phyloP scores from a whole-genome alignment of 2,113 vertebrate species.

The Smithornis capensis region DNA sequence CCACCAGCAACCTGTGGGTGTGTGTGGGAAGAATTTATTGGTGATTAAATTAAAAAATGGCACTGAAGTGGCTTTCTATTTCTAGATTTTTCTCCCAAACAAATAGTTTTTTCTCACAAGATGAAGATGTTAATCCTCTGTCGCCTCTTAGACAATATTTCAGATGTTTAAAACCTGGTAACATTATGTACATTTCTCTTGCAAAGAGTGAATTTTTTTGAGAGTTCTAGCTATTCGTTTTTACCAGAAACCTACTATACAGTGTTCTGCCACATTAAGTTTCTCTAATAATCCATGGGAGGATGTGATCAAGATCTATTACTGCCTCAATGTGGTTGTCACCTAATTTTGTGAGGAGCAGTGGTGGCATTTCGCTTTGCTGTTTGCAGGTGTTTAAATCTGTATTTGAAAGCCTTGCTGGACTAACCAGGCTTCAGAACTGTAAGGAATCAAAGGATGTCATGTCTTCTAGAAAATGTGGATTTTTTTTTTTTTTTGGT shows the following conservation, averaged over 20 bases:
- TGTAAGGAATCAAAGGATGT: neutral
- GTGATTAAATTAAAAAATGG: neutral
- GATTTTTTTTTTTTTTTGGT: neutral
- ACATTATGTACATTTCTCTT: neutral
- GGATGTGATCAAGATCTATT: constrained; percentile 62
- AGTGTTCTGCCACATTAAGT: constrained; percentile 63
- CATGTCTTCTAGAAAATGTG: neutral
- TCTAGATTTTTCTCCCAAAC: neutral
- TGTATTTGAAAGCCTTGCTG: neutral
- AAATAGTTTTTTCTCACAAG: neutral
- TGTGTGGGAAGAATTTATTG: neutral
- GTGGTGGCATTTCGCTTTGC: neutral
- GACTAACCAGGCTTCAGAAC: neutral
- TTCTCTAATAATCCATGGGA: constrained; percentile 64
- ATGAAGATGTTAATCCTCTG: neutral
- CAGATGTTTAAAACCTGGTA: neutral
- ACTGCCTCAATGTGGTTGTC: neutral
- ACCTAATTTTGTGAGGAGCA: neutral
- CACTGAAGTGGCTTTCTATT: neutral
- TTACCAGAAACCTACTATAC: constrained; percentile 11
- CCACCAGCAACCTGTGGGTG: neutral
- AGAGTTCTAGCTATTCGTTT: neutral
- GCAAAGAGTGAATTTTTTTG: neutral
- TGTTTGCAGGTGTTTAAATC: constrained; percentile 13
- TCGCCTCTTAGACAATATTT: neutral